phyloP scores from a whole-genome alignment of 2,888 invertebrate genomes.

The Microdon myrmicae region DNA sequence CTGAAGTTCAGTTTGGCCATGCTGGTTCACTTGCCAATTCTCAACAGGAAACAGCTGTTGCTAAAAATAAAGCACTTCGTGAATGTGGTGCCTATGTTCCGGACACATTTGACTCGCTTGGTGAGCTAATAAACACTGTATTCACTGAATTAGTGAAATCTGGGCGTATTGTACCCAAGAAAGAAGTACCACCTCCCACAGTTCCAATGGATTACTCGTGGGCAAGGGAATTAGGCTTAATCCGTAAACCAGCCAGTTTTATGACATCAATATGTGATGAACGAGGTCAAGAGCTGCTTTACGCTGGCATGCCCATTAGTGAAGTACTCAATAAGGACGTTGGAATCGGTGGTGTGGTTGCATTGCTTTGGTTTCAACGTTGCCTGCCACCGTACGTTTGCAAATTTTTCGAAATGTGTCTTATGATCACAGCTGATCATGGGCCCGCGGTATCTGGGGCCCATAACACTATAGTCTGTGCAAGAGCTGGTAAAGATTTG shows the following conservation, averaged over 20 bases:
- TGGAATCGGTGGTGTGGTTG: constrained; percentile 97
- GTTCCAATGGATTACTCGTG: constrained; percentile 99
- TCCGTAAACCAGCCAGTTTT: constrained; percentile 98
- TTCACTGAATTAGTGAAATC: constrained; percentile 81
- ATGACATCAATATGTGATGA: constrained; percentile 99
- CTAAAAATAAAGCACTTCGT: constrained; percentile 88
- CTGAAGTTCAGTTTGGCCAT: constrained; percentile 97
- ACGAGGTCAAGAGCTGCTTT: constrained; percentile 94
- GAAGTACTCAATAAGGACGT: constrained; percentile 92
- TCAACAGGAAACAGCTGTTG: constrained; percentile 89
- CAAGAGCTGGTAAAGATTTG: constrained; percentile 96
- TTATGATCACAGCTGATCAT: constrained; percentile 99
- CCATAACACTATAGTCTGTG: constrained; percentile 98
- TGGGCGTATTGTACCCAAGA: constrained; percentile 85
- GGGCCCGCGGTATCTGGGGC: constrained; percentile 99
- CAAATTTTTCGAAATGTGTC: constrained; percentile 98
- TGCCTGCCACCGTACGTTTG: constrained; percentile 93
- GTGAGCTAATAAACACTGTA: constrained; percentile 81
- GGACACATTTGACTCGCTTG: constrained; percentile 88
- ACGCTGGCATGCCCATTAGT: constrained; percentile 92
- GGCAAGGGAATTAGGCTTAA: constrained; percentile 95
- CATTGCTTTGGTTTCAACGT: constrained; percentile 97
- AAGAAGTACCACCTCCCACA: constrained; percentile 96
- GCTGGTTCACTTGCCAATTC: constrained; percentile 98
- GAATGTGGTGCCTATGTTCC: constrained; percentile 92